Evolutionary conservation across 2,888 invertebrate genomes (phyloP).

Genomic region (Eupeodes latifasciatus): DNA sequence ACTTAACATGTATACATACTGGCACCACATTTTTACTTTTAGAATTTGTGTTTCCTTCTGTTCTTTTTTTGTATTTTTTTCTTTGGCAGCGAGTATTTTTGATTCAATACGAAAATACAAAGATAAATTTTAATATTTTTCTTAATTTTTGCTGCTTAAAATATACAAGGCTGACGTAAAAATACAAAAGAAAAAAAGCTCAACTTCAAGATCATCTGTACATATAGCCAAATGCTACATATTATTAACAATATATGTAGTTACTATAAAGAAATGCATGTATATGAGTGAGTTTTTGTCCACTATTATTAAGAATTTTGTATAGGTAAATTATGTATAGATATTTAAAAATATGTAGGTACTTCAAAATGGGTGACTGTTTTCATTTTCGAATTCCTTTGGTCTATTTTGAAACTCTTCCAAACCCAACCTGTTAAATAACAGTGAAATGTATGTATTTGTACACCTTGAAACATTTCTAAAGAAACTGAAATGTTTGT

Average conservation of each 20-base stretch:
- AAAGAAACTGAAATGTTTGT: constrained; percentile 22
- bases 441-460: constrained; percentile 8
- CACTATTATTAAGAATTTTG: not conserved
- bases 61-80: constrained; percentile 45
- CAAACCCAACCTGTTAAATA: constrained; percentile 46
- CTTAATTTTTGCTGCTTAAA: constrained; percentile 34
- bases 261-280: not conserved
- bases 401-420: constrained; percentile 45
- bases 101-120: constrained; percentile 44
- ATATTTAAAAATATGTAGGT: not conserved
- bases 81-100: constrained; percentile 60
- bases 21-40: constrained; percentile 33
- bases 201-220: constrained; percentile 54
- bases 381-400: constrained; percentile 44
- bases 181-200: constrained; percentile 36
- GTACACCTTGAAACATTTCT: constrained; percentile 44
- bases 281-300: constrained; percentile 1
- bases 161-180: constrained; percentile 2
- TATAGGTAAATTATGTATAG: not conserved
- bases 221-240: not conserved
- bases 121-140: constrained; percentile 63
- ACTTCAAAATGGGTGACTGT: constrained; percentile 35
- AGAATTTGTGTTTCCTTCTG: constrained; percentile 47
- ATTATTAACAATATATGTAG: constrained; percentile 9
- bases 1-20: constrained; percentile 46